A percentile compares a stretch with the other conserved stretches of the same genome.
These are phyloP conservation scores for Octonoba sinensis DNA, from an alignment of 2,888 invertebrate species.

Conservation along the genomic window DNA sequence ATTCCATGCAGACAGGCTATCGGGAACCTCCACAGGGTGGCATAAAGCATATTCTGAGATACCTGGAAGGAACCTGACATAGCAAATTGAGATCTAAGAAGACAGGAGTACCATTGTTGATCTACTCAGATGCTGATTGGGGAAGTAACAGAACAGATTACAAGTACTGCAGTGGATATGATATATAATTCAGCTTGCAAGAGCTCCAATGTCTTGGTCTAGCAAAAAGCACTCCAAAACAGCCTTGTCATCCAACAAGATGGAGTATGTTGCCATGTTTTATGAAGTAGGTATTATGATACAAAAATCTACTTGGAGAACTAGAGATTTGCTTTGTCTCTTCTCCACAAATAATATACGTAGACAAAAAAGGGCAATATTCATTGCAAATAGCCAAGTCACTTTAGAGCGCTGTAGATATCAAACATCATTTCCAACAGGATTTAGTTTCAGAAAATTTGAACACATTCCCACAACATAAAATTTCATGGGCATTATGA, in stretches of 20 bases:
- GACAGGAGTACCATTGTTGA: constrained; percentile 43
- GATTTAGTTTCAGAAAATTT: neutral
- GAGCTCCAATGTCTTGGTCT: constrained; percentile 31
- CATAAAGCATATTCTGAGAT: constrained; percentile 31
- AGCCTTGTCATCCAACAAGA: constrained; percentile 49
- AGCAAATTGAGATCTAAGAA: constrained; percentile 19
- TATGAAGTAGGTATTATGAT: too few relatives aligned
- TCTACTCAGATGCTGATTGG: constrained; percentile 69
- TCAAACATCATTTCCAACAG: neutral
- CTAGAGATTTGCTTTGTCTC: too few relatives aligned
- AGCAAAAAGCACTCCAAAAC: constrained; percentile 42
- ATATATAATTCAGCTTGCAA: constrained; percentile 28
- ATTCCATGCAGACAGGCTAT: constrained; percentile 30
- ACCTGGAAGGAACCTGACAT: constrained; percentile 21
- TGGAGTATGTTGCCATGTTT: too few relatives aligned
- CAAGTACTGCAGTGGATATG: constrained; percentile 68
- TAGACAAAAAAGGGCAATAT: neutral
- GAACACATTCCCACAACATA: neutral
- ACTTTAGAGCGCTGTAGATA: neutral
- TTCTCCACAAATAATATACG: too few relatives aligned
- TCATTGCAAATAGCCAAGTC: neutral
- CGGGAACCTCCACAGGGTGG: constrained; percentile 15
- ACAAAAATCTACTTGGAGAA: too few relatives aligned
- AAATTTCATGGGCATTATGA: neutral
- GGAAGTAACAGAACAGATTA: constrained; percentile 67